Evolutionary conservation across 1,140 invertebrate genomes (phyloP).

Genomic region (Trichomalopsis sarcophagae): DNA sequence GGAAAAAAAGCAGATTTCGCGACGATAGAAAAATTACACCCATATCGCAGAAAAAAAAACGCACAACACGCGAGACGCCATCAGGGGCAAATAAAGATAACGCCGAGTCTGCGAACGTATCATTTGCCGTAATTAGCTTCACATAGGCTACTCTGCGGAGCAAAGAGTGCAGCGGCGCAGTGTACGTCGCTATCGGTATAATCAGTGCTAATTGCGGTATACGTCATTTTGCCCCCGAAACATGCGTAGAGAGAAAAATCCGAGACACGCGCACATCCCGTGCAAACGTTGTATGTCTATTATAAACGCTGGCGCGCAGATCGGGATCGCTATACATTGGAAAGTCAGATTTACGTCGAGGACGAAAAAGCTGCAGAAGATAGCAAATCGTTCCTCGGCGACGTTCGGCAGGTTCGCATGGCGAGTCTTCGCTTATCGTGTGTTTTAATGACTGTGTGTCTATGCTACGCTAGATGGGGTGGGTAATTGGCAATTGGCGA

Average conservation of each 20-base stretch:
- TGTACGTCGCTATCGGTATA: constrained; percentile 6
- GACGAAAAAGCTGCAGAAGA: not conserved
- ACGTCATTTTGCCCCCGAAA: constrained; percentile 12
- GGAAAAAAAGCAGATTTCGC: constrained; percentile 1
- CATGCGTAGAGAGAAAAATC: not conserved
- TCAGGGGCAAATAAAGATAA: constrained; percentile 19
- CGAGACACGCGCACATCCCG: too few species aligned
- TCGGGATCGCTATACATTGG: not conserved
- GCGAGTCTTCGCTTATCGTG: not conserved
- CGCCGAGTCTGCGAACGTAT: constrained; percentile 2
- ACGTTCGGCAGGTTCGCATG: not conserved
- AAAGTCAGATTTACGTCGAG: not conserved
- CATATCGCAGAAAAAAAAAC: not conserved
- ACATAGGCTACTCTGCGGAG: not conserved
- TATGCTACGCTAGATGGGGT: too few species aligned
- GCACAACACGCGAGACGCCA: not conserved
- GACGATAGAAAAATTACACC: not conserved
- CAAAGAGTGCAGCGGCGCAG: not conserved
- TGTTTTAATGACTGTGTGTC: too few species aligned
- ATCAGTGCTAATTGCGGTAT: constrained; percentile 30
- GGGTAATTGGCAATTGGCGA: too few species aligned
- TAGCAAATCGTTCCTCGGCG: not conserved
- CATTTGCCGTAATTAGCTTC: constrained; percentile 42
- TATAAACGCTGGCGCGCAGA: not conserved
- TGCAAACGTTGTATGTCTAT: not conserved